phyloP scores from a whole-genome alignment of 2,888 invertebrate species.

The Imbricaverruca yamaguchii region DNA sequence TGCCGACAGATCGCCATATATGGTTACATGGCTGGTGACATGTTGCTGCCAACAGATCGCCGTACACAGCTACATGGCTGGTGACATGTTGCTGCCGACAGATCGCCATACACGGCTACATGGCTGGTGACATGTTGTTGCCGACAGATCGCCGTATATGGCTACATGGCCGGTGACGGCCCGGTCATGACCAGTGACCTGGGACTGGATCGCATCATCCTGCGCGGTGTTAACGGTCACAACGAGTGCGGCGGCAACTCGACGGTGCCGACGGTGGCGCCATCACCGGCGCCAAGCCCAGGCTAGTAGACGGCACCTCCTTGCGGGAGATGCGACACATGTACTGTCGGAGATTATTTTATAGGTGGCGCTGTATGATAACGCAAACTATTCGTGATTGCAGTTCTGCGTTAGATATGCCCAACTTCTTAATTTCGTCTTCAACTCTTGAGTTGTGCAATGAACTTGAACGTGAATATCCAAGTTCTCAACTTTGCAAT shows the following conservation, averaged over 20 bases:
- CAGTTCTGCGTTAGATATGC: too few relatives aligned
- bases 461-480: too few relatives aligned
- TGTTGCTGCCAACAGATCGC: neutral
- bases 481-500: too few relatives aligned
- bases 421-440: too few relatives aligned
- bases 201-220: neutral
- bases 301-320: too few relatives aligned
- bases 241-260: neutral
- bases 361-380: too few relatives aligned
- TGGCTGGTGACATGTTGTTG: neutral
- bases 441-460: too few relatives aligned
- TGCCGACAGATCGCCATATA: neutral
- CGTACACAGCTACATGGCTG: neutral
- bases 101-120: neutral
- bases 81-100: neutral
- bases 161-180: too few relatives aligned
- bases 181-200: neutral
- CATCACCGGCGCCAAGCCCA: neutral
- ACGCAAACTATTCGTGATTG: too few relatives aligned
- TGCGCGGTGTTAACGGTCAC: neutral
- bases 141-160: too few relatives aligned
- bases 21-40: neutral
- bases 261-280: neutral
- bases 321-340: too few relatives aligned
- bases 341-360: too few relatives aligned